These are phyloP conservation scores for Helicolenus hilgendorfi DNA, from an alignment of 2,797 vertebrate species.

Conservation along the genomic window DNA sequence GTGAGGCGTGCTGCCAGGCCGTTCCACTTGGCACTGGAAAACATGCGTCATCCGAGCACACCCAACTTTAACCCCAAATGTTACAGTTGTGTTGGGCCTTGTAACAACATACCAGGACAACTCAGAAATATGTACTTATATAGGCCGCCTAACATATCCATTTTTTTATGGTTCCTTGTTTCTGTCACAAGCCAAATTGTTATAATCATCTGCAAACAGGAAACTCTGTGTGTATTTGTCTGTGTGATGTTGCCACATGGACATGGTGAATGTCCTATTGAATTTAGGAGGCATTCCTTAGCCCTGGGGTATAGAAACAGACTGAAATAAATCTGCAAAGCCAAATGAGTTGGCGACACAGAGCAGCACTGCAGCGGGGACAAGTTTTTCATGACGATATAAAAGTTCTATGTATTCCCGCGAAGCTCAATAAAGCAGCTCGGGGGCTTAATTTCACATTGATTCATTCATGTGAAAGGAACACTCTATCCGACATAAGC, in stretches of 20 bases:
- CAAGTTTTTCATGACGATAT: background rate
- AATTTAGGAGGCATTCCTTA: background rate
- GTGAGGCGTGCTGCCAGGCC: too few relatives aligned
- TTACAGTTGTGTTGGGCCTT: background rate
- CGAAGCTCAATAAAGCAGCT: conserved; percentile 1
- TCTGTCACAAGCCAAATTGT: background rate
- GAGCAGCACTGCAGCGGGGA: background rate
- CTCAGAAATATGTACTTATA: background rate
- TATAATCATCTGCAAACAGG: background rate
- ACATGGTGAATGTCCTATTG: background rate
- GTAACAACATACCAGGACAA: background rate
- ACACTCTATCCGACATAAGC: conserved; percentile 2
- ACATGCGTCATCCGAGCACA: background rate
- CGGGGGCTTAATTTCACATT: conserved; percentile 24
- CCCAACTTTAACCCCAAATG: background rate
- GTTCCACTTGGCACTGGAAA: background rate
- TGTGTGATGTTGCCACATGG: background rate
- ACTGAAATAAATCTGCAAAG: conserved; percentile 9
- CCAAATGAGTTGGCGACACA: background rate
- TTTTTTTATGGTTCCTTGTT: background rate
- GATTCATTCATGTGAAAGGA: conserved; percentile 30
- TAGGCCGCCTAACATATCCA: background rate
- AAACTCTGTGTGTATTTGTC: background rate
- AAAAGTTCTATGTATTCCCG: conserved; percentile 9
- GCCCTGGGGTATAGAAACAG: background rate